These are phyloP conservation scores for Euwallacea fornicatus DNA, from an alignment of 1,140 invertebrate species.

Conservation along the genomic window DNA sequence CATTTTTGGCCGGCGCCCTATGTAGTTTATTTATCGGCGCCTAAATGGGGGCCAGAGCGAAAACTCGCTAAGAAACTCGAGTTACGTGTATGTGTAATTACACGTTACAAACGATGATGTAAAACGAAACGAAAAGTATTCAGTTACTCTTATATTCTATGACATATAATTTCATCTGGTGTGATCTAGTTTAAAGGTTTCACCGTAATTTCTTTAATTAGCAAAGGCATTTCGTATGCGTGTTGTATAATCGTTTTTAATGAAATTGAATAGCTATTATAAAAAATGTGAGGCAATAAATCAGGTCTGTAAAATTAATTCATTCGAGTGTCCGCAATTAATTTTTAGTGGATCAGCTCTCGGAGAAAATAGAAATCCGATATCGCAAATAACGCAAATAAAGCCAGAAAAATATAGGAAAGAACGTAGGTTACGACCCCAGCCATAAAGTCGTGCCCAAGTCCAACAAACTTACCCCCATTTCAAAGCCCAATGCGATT, in stretches of 20 bases:
- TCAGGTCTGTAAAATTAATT: background rate
- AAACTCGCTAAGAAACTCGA: background rate
- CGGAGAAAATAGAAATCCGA: too few species aligned
- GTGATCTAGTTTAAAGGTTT: conserved; percentile 8
- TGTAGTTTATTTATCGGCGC: background rate
- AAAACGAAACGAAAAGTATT: conserved; percentile 4
- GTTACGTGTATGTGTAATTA: background rate
- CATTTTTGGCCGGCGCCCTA: too few species aligned
- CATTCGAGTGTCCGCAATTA: background rate
- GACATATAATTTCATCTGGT: background rate
- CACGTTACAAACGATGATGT: background rate
- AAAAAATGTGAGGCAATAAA: conserved; percentile 1
- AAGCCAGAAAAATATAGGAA: background rate
- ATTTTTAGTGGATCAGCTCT: background rate
- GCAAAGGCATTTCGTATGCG: background rate
- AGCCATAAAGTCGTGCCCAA: conserved; percentile 3
- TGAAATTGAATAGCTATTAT: conserved; percentile 2
- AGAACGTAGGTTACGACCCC: conserved; percentile 1
- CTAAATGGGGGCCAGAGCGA: background rate
- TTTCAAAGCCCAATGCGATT: conserved; percentile 5
- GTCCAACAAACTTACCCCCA: conserved; percentile 3
- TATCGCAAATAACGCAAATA: too few species aligned
- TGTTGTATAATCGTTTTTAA: background rate
- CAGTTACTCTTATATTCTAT: background rate
- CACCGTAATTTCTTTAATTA: conserved; percentile 12